Percentiles rank a stretch among this genome's conserved stretches.
Evolutionary conservation across 2,888 invertebrate species (phyloP).

Genomic region (Leptothorax acervorum): DNA sequence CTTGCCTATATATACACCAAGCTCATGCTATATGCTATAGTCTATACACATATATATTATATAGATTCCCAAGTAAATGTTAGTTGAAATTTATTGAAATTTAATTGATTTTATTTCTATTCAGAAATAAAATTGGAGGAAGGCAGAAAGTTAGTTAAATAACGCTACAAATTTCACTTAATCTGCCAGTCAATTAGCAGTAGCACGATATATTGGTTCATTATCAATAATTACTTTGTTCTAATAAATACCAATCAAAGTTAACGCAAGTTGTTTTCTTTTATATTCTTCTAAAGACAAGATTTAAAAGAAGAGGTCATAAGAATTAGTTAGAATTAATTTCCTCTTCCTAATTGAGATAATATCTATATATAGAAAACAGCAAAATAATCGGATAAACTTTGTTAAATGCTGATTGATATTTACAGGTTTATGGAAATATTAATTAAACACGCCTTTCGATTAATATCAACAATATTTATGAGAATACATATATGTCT

Average conservation of each 20-base stretch:
- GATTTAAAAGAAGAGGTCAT: background rate
- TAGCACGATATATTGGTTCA: background rate
- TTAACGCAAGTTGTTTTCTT: background rate
- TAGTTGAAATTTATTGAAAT: slow-evolving; percentile 16
- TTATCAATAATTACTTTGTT: background rate
- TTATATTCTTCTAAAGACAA: background rate
- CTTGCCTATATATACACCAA: background rate
- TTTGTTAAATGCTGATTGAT: background rate
- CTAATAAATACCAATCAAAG: background rate
- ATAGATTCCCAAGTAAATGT: background rate
- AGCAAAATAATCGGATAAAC: background rate
- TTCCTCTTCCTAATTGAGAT: background rate
- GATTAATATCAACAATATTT: background rate
- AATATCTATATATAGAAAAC: background rate
- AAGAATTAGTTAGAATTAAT: slow-evolving; percentile 1
- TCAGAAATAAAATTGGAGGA: background rate
- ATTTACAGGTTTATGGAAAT: background rate
- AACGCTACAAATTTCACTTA: background rate
- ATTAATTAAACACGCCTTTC: background rate
- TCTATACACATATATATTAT: background rate
- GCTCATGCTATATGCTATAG: background rate
- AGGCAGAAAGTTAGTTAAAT: background rate
- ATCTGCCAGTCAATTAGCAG: background rate
- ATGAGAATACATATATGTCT: background rate
- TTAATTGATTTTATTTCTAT: background rate